Conservation (phyloP, 2,113 vertebrate genomes). For the Crotalus helleri region DNA sequence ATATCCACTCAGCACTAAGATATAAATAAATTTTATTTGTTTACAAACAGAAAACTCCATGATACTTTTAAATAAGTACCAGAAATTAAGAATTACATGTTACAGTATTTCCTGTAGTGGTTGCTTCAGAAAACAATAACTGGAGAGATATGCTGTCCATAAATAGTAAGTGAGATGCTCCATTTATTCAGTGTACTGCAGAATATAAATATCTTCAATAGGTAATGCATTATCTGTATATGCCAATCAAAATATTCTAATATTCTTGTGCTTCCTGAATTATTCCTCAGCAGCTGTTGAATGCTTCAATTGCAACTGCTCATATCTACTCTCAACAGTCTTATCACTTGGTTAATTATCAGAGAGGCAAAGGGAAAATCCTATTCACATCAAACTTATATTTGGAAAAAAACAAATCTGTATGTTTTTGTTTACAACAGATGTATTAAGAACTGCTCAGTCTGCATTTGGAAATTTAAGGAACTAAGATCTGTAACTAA, state of each 20-base stretch:
- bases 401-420: conserved; percentile 59
- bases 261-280: not conserved
- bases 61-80: conserved; percentile 44
- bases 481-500: conserved; percentile 48
- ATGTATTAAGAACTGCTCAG: conserved; percentile 48
- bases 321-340: conserved; percentile 26
- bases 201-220: conserved; percentile 65
- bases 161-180: conserved; percentile 65
- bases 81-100: conserved; percentile 55
- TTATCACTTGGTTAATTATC: conserved; percentile 53
- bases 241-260: conserved; percentile 21
- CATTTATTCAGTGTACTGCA: conserved; percentile 32
- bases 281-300: not conserved
- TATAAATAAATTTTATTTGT: conserved; percentile 43
- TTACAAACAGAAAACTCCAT: conserved; percentile 62
- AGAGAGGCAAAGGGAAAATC: conserved; percentile 59
- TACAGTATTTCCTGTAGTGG: conserved; percentile 64
- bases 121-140: conserved; percentile 22
- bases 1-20: conserved; percentile 47
- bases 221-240: conserved; percentile 64
- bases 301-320: not conserved
- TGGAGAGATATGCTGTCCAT: conserved; percentile 63
- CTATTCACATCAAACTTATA: conserved; percentile 63
- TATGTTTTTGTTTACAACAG: conserved; percentile 57
- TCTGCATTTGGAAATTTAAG: conserved; percentile 61